Conservation (phyloP, 1,140 invertebrate genomes). For the Drosophila pseudoananassae region DNA sequence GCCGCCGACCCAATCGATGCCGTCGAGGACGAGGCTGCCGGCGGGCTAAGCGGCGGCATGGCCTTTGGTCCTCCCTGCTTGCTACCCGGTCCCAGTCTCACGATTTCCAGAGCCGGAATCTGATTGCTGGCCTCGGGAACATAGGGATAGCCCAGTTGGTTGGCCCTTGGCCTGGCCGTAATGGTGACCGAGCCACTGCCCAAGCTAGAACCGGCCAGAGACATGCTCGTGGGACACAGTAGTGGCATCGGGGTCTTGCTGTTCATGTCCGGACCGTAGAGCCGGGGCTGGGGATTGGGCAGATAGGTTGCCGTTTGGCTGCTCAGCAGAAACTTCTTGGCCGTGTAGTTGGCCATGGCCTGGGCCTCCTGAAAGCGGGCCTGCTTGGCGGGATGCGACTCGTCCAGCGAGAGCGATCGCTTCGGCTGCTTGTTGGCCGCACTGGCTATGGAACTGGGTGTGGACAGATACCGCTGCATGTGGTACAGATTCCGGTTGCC, state of each 20-base stretch:
- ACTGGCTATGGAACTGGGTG: conserved; percentile 79
- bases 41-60: conserved; percentile 27
- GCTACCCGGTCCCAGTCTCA: conserved; percentile 44
- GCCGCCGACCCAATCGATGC: background rate
- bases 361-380: conserved; percentile 46
- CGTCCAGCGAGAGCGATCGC: conserved; percentile 70
- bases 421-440: conserved; percentile 76
- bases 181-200: conserved; percentile 45
- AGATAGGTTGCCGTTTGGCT: conserved; percentile 17
- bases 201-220: conserved; percentile 11
- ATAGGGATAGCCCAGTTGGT: background rate
- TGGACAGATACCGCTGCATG: conserved; percentile 69
- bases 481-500: conserved; percentile 34
- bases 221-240: conserved; percentile 44
- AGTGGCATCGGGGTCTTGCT: conserved; percentile 33
- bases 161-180: conserved; percentile 39
- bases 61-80: conserved; percentile 27
- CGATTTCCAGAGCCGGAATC: conserved; percentile 69
- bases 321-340: conserved; percentile 24
- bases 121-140: conserved; percentile 13
- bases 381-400: conserved; percentile 60
- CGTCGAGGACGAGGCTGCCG: background rate
- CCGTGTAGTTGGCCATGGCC: conserved; percentile 27
- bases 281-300: conserved; percentile 46
- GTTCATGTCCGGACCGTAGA: conserved; percentile 56